These are phyloP conservation scores for Drosophila repletoides DNA, from an alignment of 1,140 invertebrate species.

Conservation along the genomic window DNA sequence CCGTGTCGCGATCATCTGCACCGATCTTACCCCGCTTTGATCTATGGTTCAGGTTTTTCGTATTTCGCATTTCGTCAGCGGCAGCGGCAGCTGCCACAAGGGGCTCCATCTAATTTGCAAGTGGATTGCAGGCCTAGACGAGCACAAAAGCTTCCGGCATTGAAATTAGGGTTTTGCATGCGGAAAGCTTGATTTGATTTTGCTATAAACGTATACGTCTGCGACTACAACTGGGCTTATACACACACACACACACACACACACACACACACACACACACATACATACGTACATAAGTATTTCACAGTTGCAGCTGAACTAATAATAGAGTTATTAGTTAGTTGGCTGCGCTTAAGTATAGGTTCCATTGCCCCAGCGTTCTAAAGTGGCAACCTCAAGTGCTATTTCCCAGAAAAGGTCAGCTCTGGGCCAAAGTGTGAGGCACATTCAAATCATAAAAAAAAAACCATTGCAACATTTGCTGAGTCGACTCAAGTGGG, in stretches of 20 bases:
- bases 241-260: not conserved
- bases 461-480: not conserved
- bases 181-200: conserved; percentile 61
- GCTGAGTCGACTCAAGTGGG: conserved; percentile 5
- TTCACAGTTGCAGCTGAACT: conserved; percentile 35
- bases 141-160: conserved; percentile 65
- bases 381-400: conserved; percentile 39
- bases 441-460: conserved; percentile 8
- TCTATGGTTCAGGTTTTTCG: conserved; percentile 18
- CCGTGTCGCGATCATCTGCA: conserved; percentile 40
- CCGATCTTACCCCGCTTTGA: conserved; percentile 30
- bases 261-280: not conserved
- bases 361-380: conserved; percentile 3
- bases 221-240: no score
- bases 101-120: conserved; percentile 66
- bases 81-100: conserved; percentile 36
- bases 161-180: conserved; percentile 67
- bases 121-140: conserved; percentile 58
- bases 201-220: not conserved
- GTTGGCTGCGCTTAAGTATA: conserved; percentile 44
- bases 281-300: conserved; percentile 5
- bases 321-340: conserved; percentile 65
- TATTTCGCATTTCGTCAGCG: conserved; percentile 32
- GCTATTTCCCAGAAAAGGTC: conserved; percentile 8
- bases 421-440: not conserved